Evolutionary conservation across 1,140 invertebrate species (phyloP).

Genomic region (Spodoptera litura): DNA sequence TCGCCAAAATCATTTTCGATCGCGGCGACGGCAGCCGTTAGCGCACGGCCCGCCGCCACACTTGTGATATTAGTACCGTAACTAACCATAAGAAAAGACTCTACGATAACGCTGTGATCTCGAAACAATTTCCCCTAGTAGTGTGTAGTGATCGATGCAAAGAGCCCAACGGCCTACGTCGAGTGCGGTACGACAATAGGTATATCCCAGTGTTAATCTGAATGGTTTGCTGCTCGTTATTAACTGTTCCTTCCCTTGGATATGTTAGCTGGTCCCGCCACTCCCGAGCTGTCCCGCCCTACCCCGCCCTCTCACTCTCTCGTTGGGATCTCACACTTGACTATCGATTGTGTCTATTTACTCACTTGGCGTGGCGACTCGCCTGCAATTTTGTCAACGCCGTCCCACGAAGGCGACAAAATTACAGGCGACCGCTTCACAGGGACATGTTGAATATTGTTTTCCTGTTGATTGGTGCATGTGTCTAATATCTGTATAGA

Average conservation of each 20-base stretch:
- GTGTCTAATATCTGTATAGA: constrained; percentile 76
- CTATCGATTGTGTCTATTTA: constrained; percentile 59
- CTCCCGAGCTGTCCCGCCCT: constrained; percentile 47
- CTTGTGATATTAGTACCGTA: constrained; percentile 73
- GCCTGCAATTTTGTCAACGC: constrained; percentile 49
- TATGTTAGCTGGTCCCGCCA: constrained; percentile 70
- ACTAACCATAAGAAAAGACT: constrained; percentile 76
- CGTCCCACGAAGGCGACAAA: constrained; percentile 22
- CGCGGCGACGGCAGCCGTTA: constrained; percentile 87
- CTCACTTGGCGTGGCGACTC: constrained; percentile 49
- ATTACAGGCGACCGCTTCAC: constrained; percentile 58
- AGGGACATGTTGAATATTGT: constrained; percentile 45
- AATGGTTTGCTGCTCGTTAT: constrained; percentile 85
- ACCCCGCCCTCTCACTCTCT: constrained; percentile 56
- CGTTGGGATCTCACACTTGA: constrained; percentile 63
- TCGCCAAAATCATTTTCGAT: constrained; percentile 90
- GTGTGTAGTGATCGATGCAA: constrained; percentile 63
- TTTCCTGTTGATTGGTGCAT: constrained; percentile 71
- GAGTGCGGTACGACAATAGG: constrained; percentile 69
- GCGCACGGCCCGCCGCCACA: constrained; percentile 63
- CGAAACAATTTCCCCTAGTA: constrained; percentile 74
- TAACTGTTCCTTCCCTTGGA: constrained; percentile 74
- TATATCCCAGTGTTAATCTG: constrained; percentile 75
- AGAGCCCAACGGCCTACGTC: constrained; percentile 63
- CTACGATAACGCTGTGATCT: constrained; percentile 79